These are phyloP conservation scores for Chymomyza fuscimana DNA, from an alignment of 2,888 invertebrate species.

Conservation along the genomic window DNA sequence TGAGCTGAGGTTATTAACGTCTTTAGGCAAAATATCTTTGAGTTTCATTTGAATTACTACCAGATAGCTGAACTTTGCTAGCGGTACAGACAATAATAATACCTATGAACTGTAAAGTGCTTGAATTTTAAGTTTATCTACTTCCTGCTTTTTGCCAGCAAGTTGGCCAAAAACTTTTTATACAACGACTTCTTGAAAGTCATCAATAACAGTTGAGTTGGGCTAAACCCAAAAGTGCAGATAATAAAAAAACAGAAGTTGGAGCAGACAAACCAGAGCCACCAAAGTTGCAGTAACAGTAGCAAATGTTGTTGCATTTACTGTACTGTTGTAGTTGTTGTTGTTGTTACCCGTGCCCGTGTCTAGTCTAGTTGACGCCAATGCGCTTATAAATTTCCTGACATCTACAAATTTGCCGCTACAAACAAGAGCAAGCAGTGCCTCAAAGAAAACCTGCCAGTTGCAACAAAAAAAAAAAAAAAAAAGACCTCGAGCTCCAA, in stretches of 20 bases:
- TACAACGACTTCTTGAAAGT: constrained; percentile 46
- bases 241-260: constrained; percentile 32
- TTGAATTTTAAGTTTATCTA: constrained; percentile 28
- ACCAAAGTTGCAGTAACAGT: constrained; percentile 37
- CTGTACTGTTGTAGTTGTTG: constrained; percentile 37
- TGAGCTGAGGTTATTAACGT: constrained; percentile 8
- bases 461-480: too few relatives aligned
- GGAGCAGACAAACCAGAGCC: constrained; percentile 10
- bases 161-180: not conserved
- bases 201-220: constrained; percentile 58
- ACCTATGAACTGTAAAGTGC: constrained; percentile 35
- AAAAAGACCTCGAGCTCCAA: not conserved
- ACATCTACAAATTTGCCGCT: constrained; percentile 45
- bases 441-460: constrained; percentile 35
- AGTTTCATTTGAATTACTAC: constrained; percentile 4
- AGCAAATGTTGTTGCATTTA: constrained; percentile 24
- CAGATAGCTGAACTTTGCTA: not conserved
- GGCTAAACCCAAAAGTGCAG: constrained; percentile 29
- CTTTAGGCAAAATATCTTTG: not conserved
- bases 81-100: not conserved
- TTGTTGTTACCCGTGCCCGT: constrained; percentile 14
- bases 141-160: constrained; percentile 25
- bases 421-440: not conserved
- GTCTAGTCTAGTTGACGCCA: constrained; percentile 75
- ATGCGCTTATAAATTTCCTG: constrained; percentile 20